A percentile compares a stretch with the other conserved stretches of the same genome.
Evolutionary conservation across 2,888 invertebrate species (phyloP).

Genomic region (Macropis europaea): DNA sequence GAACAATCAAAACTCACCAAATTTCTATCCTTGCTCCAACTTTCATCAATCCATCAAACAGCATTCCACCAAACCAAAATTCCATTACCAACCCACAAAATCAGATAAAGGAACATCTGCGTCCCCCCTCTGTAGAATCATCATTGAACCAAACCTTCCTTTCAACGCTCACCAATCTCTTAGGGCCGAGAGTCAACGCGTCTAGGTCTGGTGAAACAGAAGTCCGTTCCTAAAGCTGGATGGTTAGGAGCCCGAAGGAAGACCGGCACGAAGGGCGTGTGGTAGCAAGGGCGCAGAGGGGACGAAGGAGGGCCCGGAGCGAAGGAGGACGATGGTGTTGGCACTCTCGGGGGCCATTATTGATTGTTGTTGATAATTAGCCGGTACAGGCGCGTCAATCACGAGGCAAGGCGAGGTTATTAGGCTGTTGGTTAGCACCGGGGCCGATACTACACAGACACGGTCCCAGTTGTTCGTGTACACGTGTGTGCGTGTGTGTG

Average conservation of each 20-base stretch:
- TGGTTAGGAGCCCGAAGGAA: constrained; percentile 18
- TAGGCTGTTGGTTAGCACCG: constrained; percentile 76
- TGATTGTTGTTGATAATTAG: constrained; percentile 79
- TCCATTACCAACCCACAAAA: too few species aligned
- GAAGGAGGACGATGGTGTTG: constrained; percentile 53
- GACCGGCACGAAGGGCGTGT: constrained; percentile 31
- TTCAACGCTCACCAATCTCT: neutral
- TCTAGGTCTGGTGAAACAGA: constrained; percentile 34
- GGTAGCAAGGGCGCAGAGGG: constrained; percentile 28
- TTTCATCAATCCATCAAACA: too few species aligned
- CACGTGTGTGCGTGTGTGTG: neutral
- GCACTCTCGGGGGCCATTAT: constrained; percentile 68
- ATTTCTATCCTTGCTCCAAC: too few species aligned
- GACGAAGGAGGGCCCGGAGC: constrained; percentile 23
- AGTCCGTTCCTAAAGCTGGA: constrained; percentile 13
- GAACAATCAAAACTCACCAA: too few species aligned
- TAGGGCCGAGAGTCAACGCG: neutral
- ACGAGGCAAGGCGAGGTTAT: constrained; percentile 76
- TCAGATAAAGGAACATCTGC: too few species aligned
- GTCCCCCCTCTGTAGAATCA: neutral
- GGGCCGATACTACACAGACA: constrained; percentile 64
- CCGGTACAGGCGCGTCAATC: constrained; percentile 78
- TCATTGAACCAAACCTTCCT: neutral
- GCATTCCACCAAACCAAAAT: too few species aligned
- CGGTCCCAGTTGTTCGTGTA: constrained; percentile 16